phyloP scores from a whole-genome alignment of 1,140 invertebrate species.

The Homalodisca vitripennis region DNA sequence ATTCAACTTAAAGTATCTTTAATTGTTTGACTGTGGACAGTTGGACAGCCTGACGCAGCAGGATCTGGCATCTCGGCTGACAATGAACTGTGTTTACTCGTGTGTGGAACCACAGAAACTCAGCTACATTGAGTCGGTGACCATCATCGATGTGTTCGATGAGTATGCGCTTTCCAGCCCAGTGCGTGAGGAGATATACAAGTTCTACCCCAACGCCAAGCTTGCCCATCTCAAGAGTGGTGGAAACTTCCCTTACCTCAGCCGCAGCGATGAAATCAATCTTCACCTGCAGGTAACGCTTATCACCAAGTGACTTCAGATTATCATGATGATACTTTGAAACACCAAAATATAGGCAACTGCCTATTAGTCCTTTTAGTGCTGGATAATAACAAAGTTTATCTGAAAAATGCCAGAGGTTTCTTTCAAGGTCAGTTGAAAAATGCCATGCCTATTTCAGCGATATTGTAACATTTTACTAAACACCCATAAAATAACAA shows the following conservation, averaged over 20 bases:
- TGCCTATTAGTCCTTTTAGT: no score
- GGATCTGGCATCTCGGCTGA: constrained; percentile 83
- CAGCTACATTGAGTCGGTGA: constrained; percentile 62
- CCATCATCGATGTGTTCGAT: constrained; percentile 90
- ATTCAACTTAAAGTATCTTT: constrained; percentile 27
- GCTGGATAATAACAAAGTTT: no score
- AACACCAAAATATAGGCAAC: no score
- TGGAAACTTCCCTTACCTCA: constrained; percentile 91
- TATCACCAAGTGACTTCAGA: no score
- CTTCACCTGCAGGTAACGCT: constrained; percentile 87
- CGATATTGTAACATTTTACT: no score
- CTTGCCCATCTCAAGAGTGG: constrained; percentile 85
- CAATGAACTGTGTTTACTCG: constrained; percentile 79
- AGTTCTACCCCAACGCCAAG: constrained; percentile 86
- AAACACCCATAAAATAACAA: no score
- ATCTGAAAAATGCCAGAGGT: no score
- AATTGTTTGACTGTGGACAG: constrained; percentile 52
- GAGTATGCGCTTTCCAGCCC: constrained; percentile 77
- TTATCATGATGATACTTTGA: no score
- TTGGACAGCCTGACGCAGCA: constrained; percentile 78
- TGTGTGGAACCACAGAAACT: constrained; percentile 80
- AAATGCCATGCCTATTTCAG: no score
- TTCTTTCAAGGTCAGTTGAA: no score
- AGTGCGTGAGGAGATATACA: constrained; percentile 75
- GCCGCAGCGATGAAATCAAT: constrained; percentile 86